Conservation (phyloP, 2,888 invertebrate species). For the Xanthia icteritia region DNA sequence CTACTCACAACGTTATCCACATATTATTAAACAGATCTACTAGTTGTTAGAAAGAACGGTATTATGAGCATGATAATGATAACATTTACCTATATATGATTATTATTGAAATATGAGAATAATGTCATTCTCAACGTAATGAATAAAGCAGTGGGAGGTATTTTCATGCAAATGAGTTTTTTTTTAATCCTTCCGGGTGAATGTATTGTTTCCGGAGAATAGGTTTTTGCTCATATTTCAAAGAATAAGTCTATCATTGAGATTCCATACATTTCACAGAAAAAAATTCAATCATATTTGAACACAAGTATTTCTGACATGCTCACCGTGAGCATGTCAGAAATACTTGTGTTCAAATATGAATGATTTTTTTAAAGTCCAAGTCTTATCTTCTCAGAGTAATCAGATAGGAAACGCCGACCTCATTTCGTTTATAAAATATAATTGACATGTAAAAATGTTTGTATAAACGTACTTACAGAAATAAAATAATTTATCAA, state of each 20-base stretch:
- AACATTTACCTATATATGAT: not conserved
- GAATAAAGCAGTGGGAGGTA: not conserved
- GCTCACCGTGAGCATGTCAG: no score
- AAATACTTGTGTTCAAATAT: constrained; percentile 8
- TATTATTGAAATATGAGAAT: not conserved
- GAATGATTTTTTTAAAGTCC: constrained; percentile 7
- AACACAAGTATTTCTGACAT: not conserved
- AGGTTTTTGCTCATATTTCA: constrained; percentile 37
- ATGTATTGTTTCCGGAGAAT: constrained; percentile 29
- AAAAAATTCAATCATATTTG: constrained; percentile 24
- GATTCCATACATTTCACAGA: constrained; percentile 18
- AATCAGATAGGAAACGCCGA: no score
- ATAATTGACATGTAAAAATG: no score
- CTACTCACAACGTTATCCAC: no score
- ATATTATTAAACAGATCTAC: no score
- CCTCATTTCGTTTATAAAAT: no score
- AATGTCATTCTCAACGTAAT: not conserved
- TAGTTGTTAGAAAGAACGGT: no score
- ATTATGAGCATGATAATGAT: not conserved
- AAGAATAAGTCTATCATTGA: constrained; percentile 25
- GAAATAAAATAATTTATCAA: not conserved
- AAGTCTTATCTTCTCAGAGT: not conserved
- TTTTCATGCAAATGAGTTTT: constrained; percentile 23
- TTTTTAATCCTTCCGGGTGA: constrained; percentile 26
- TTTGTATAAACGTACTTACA: no score